Base-by-base conservation (phyloP, 1,140 invertebrate genomes). In the Glossosoma conforme region DNA sequence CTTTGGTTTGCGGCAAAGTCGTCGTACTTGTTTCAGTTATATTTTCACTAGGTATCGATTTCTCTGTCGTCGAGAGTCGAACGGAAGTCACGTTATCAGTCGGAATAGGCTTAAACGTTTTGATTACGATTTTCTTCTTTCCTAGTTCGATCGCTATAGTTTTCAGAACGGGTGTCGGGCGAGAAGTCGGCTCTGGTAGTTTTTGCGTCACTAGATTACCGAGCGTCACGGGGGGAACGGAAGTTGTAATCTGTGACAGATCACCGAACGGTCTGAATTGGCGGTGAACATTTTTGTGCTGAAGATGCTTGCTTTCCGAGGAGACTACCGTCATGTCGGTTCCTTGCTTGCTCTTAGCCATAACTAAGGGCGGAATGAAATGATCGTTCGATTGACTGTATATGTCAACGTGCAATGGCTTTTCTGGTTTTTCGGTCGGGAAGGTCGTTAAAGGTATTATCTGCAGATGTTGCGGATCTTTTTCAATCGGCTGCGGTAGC, bases 291-390 rank as follows among this genome's bases (percentile, higher is more conserved):
- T 66, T 63, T 36, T 66, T 45, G 50, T 71, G 64, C 54, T 74
- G 71, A 8, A 67, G 66, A 58, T 73, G 62, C 58, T 75, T 75
- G 60, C 70, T 68, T 65, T 71, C 65, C 51, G 69, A 56, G 5
- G 72, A 74, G 44, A 74, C 60, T 37, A 71, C 67, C 32, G 63
- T 72, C 72, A 75, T 73, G 46, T 75, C 72, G 57, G 73, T 64
- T 49, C 67, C 68, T 9, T 72, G 60, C 63, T 68, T 75, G 51
- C 71, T 66, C 58, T 72, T 75, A 24, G 72, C 72, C 70, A 75
- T 75, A 13, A 75, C 72, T 20, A 75, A 51, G 8, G 72, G 72
- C 14, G 72, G 72, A 14, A 75, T 64, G 55, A 75, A 75, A 58
- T 74, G 72, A 56, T 75, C 72, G 6, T 71, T 69, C 2, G 72